Evolutionary conservation across 2,113 vertebrate genomes (phyloP).

Genomic region (Ursus arctos): DNA sequence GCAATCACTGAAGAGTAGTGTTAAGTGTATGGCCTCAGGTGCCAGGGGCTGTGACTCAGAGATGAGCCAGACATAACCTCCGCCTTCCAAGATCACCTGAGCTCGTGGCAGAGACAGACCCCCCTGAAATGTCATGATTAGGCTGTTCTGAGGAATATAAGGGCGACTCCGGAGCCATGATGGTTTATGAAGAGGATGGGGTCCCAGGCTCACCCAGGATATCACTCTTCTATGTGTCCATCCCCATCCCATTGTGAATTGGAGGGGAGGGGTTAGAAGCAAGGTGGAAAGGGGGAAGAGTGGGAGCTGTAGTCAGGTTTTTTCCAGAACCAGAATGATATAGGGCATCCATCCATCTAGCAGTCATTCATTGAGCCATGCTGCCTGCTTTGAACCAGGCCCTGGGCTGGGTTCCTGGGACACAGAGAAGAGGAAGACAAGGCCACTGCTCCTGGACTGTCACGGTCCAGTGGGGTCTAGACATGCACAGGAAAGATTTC

Average conservation of each 20-base stretch:
- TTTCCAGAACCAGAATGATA: background rate
- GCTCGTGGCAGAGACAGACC: background rate
- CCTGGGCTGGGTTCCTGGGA: background rate
- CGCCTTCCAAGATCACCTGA: background rate
- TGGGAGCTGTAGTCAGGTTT: background rate
- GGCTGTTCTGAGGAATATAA: background rate
- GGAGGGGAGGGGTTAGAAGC: constrained; percentile 1
- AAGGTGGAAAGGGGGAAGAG: background rate
- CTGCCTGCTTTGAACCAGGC: background rate
- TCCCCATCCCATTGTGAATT: background rate
- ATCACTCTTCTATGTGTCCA: background rate
- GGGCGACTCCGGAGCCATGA: background rate
- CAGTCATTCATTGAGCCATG: background rate
- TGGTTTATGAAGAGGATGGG: background rate
- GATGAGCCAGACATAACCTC: background rate
- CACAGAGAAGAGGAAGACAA: background rate
- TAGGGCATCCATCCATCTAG: background rate
- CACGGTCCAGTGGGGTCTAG: background rate
- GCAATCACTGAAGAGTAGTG: background rate
- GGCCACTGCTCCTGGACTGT: background rate
- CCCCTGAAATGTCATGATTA: background rate
- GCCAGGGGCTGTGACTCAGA: background rate
- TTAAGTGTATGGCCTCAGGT: background rate
- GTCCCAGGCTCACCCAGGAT: background rate
- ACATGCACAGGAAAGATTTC: constrained; percentile 36